Base-by-base conservation (phyloP, 2,113 vertebrate species). In the Jacana jacana region DNA sequence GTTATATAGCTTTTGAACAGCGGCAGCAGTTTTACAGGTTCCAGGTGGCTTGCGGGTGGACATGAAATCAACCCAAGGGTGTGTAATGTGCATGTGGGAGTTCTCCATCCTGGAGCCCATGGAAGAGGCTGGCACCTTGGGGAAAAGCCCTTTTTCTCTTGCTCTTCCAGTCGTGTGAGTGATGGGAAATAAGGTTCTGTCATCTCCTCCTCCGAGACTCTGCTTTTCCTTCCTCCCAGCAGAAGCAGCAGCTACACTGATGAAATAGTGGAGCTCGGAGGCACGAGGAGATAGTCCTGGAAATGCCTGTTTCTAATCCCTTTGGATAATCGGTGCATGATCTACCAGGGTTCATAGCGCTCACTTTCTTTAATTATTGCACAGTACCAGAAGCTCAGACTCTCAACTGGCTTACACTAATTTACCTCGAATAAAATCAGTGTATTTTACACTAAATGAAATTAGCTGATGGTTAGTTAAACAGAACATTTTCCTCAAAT, bases 1-100 rank as follows among this genome's bases (percentile, higher is more conserved):
- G 61, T 93, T 97, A 89, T 96, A 97, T 97, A 97, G 35, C 89
- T 89, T 70, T 60, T 64, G 70, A 35, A 71, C 1, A 3, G 28
- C 1, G 3, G 24, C 91, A 81, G 92, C 94, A 57, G 94, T 96
- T 93, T 84, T 93, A 96, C 93, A 93, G 92, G 90, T 90, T 96
- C 83, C 68, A 35, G 22, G 1, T 10, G 40, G 73, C 76, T 88
- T 16, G 0, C 22, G 7, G 48, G 64, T 79, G 51, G 86, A 76
- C 82, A 4, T 58, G 63, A 70, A 70, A 77, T 39, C 83, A 93
- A 25, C 46, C 72, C 42, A 13, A 60, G 91, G 94, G 90, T 78
- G 95, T 94, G 96, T 83, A 65, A 55, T 8, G 48, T 51, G 11
- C 65, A 7, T 84, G 95, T 97, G 95, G 95, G 96, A 92, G 95